Conservation (phyloP, 1,140 invertebrate species). For the Maniola jurtina region DNA sequence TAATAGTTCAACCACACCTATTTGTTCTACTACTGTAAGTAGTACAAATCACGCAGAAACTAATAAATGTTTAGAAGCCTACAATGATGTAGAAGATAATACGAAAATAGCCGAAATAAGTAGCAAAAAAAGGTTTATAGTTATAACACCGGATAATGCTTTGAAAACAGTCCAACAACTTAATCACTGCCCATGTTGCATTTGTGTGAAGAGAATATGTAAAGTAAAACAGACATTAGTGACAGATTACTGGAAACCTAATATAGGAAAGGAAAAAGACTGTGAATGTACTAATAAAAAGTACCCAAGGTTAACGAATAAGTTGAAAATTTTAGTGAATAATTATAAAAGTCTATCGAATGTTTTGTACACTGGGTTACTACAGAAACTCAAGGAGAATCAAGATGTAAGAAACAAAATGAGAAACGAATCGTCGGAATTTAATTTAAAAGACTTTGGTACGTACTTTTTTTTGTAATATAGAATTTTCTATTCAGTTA, state of each 20-base stretch:
- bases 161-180: background rate
- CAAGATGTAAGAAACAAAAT: background rate
- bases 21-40: conserved; percentile 30
- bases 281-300: conserved; percentile 41
- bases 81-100: conserved; percentile 8
- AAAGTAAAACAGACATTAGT: conserved; percentile 47
- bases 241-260: conserved; percentile 49
- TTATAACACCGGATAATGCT: background rate
- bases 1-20: conserved; percentile 24
- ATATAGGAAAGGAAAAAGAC: conserved; percentile 27
- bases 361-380: conserved; percentile 34
- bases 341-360: conserved; percentile 39
- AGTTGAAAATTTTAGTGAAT: conserved; percentile 46
- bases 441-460: conserved; percentile 43
- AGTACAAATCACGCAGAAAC: too few relatives aligned
- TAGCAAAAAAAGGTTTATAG: background rate
- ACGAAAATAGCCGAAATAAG: background rate
- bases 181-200: conserved; percentile 56
- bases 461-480: conserved; percentile 21
- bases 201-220: conserved; percentile 43
- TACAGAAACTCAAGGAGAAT: conserved; percentile 14
- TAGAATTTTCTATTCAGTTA: background rate
- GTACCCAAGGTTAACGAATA: conserved; percentile 50
- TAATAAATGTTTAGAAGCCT: background rate
- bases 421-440: background rate